A percentile compares a stretch with the other conserved stretches of the same genome.
These are phyloP conservation scores for Fundulus diaphanus DNA, from an alignment of 2,797 vertebrate genomes.

Conservation along the genomic window DNA sequence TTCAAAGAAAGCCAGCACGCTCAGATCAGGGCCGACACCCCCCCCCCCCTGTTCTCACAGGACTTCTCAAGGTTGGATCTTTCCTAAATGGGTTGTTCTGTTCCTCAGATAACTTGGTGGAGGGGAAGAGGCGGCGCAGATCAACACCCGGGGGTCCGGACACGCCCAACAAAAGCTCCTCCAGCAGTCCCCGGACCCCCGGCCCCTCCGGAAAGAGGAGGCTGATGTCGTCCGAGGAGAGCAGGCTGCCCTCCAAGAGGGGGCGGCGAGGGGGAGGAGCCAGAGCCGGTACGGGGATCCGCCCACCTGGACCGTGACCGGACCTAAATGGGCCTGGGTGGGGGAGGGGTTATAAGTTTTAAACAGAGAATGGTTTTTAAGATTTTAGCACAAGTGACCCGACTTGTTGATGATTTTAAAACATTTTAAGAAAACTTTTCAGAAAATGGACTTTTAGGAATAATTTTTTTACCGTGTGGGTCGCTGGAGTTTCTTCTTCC, in stretches of 20 bases:
- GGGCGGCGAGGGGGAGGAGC: slow-evolving; percentile 84
- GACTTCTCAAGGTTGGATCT: background rate
- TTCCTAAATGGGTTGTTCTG: background rate
- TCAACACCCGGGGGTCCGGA: slow-evolving; percentile 71
- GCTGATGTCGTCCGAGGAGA: slow-evolving; percentile 81
- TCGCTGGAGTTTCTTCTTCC: background rate
- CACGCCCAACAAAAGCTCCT: slow-evolving; percentile 66
- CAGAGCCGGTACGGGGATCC: slow-evolving; percentile 82
- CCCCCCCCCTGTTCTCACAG: too few species aligned
- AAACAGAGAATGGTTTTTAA: too few species aligned
- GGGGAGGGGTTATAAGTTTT: background rate
- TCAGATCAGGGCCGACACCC: too few species aligned
- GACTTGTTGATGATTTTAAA: background rate
- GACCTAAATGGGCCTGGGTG: background rate
- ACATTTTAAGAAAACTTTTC: background rate
- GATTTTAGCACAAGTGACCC: slow-evolving; percentile 11
- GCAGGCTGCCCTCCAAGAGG: slow-evolving; percentile 87
- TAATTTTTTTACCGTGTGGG: background rate
- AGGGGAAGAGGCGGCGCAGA: slow-evolving; percentile 92
- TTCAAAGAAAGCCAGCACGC: too few species aligned
- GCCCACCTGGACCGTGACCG: slow-evolving; percentile 18
- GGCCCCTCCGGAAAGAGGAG: slow-evolving; percentile 90
- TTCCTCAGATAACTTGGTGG: slow-evolving; percentile 92
- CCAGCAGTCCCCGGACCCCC: slow-evolving; percentile 80
- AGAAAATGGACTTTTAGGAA: background rate